Conservation (phyloP, 2,113 vertebrate genomes). For the Herpetotheres cachinnans region DNA sequence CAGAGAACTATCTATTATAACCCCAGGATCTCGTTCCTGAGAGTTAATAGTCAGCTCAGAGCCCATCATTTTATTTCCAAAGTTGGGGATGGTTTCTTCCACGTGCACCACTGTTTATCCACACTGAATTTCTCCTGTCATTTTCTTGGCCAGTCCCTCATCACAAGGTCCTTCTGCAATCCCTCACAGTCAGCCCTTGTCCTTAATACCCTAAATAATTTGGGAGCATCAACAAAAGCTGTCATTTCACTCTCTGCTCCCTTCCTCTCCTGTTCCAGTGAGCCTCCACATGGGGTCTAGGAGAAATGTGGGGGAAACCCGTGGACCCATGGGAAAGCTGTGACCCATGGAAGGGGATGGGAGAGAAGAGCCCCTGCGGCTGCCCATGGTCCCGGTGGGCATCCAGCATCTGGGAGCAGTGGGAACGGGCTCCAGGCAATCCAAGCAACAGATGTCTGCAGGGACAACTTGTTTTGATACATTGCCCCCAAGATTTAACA, state of each 20-base stretch:
- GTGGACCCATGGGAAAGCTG: not conserved
- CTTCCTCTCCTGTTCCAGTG: not conserved
- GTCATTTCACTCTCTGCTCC: not conserved
- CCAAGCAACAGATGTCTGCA: not conserved
- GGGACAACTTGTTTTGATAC: not conserved
- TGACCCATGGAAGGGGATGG: not conserved
- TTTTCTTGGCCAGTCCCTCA: constrained; percentile 32
- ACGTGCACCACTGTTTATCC: not conserved
- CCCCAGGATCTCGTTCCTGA: constrained; percentile 14
- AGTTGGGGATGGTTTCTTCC: constrained; percentile 13
- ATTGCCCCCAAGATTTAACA: not conserved
- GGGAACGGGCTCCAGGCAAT: not conserved
- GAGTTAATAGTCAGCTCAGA: constrained; percentile 36
- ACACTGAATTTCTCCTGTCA: not conserved
- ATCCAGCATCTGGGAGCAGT: not conserved
- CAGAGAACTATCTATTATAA: not conserved
- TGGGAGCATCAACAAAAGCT: not conserved
- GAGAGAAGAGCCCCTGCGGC: not conserved
- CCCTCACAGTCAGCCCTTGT: not conserved
- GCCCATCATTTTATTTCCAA: constrained; percentile 22
- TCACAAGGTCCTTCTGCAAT: constrained; percentile 2
- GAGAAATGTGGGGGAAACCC: not conserved
- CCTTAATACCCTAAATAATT: constrained; percentile 9
- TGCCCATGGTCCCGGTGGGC: not conserved
- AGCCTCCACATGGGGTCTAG: fast-evolving